Base-by-base conservation (phyloP, 2,113 vertebrate species). In the Pelodiscus sinensis region DNA sequence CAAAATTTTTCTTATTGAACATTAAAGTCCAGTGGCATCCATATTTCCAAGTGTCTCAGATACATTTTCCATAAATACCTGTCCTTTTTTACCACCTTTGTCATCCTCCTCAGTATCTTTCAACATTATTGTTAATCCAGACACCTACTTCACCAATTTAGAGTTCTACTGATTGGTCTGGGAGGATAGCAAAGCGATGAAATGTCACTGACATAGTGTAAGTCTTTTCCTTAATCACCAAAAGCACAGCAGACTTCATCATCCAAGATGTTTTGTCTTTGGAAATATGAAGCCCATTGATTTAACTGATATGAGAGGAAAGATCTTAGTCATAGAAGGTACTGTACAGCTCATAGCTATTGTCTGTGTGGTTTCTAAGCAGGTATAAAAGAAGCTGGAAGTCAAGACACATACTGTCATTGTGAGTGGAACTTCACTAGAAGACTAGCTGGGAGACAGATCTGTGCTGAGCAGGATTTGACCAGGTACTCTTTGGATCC, bases 361-460 rank as follows among this genome's bases (percentile, higher is more conserved):
- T 96, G 96, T 94, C 86, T 35, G 82, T 77, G 92, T 29, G 82
- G n/a, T 51, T 75, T n/a, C 92, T 60, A 94, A 84, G 90, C 82
- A 93, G 92, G 25, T 97, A 95, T 94, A 96, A 96, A 97, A 96
- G 96, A 58, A 9, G 9, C 35, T 2, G 92, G 57, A 31, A 92
- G 90, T 79, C 83, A 54, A 92, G 90, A 81, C 83, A 38, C 79
- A 51, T 0, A 1, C 62, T 44, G 81, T 83, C 90, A 79, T 4
- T 90, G 92, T 75, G 4, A 31, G 79, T 54, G 85, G 58, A 81
- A 68, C 81, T 0, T 54, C 86, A 25, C 4, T 1, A 12, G 38
- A 4, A 10, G 80, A 35, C 60, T 18, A 58, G 89, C 58, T 31
- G 81, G 78, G 55, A 94, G 57, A 8, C 31, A 38, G 57, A 38